Percentiles rank a stretch among this genome's conserved stretches.
These are phyloP conservation scores for Tinea trinotella DNA, from an alignment of 2,888 invertebrate species.

Conservation along the genomic window DNA sequence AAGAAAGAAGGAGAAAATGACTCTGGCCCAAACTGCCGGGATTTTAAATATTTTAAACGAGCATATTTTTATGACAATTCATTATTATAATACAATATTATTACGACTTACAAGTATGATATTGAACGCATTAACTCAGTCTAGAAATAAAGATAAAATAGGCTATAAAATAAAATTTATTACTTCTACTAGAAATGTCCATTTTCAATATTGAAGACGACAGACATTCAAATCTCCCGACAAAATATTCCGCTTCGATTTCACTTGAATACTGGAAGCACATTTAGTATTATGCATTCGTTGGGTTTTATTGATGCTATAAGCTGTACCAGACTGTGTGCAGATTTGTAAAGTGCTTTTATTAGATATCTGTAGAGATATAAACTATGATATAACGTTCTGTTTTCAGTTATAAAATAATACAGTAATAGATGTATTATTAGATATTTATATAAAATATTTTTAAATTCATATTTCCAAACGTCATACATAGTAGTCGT, in stretches of 20 bases:
- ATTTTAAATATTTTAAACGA: no score
- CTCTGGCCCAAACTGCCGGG: no score
- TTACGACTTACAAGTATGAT: no score
- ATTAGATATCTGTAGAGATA: not conserved
- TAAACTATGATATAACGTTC: not conserved
- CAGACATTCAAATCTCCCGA: not conserved
- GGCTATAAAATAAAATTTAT: not conserved
- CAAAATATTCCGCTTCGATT: constrained; percentile 12
- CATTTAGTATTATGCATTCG: constrained; percentile 34
- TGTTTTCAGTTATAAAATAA: no score
- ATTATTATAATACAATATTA: no score
- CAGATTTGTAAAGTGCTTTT: not conserved
- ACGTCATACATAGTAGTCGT: no score
- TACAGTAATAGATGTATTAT: no score
- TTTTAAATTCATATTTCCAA: no score
- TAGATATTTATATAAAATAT: no score
- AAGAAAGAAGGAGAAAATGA: no score
- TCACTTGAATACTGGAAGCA: not conserved
- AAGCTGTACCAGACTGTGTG: constrained; percentile 28
- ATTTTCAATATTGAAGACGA: not conserved
- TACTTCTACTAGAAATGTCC: not conserved
- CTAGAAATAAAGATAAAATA: not conserved
- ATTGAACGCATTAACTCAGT: no score
- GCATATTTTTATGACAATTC: no score
- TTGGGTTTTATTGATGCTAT: constrained; percentile 58